Percentiles rank a stretch among this genome's conserved stretches.
Evolutionary conservation across 2,797 vertebrate genomes (phyloP).

Genomic region (Sebastes minor): DNA sequence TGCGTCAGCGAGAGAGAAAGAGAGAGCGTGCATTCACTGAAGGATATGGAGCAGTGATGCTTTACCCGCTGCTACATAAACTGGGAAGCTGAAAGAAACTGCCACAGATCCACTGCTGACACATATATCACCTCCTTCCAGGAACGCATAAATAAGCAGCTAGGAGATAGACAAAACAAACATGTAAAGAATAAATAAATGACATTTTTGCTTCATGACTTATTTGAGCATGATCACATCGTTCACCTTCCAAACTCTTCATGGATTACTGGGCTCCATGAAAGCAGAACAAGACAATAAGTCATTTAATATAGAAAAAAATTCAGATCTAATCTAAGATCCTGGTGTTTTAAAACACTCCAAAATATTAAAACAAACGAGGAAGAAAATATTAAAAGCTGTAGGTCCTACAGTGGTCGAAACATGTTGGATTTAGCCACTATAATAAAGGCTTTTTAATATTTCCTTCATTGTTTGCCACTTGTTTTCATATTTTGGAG

Average conservation of each 20-base stretch:
- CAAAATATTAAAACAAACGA: too few relatives aligned
- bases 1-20: constrained; percentile 58
- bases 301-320: background rate
- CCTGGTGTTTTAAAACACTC: background rate
- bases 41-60: constrained; percentile 56
- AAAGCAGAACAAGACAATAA: background rate
- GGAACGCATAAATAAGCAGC: constrained; percentile 57
- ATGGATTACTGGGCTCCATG: background rate
- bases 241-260: background rate
- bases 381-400: background rate
- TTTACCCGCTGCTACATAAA: constrained; percentile 67
- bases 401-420: too few relatives aligned
- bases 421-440: too few relatives aligned
- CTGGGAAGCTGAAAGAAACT: constrained; percentile 62
- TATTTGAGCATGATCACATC: constrained; percentile 3
- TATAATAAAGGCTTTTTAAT: too few relatives aligned
- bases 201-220: background rate
- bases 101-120: constrained; percentile 62
- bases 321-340: background rate
- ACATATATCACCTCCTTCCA: constrained; percentile 62
- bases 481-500: too few relatives aligned
- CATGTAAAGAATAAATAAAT: constrained; percentile 40
- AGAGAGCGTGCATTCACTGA: constrained; percentile 54
- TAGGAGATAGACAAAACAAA: constrained; percentile 46
- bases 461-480: too few relatives aligned